Evolutionary conservation across 2,113 vertebrate genomes (phyloP).

Genomic region (Nesogale talazaci): DNA sequence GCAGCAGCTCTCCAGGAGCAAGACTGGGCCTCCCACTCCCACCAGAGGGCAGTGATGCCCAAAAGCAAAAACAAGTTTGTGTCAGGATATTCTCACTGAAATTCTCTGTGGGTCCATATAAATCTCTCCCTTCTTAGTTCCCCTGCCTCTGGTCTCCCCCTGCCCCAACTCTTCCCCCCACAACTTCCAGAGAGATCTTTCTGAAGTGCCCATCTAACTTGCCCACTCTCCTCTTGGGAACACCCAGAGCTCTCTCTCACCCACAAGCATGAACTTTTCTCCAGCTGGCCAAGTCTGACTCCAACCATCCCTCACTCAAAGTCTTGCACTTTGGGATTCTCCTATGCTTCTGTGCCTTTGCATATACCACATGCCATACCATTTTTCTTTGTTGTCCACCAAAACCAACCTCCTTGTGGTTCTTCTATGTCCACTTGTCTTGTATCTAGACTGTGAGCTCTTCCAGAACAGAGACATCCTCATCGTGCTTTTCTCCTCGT

Average conservation of each 20-base stretch:
- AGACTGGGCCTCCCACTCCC: too few relatives aligned
- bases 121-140: neutral
- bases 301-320: neutral
- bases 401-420: neutral
- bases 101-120: neutral
- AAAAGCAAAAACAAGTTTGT: neutral
- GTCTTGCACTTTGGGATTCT: neutral
- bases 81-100: neutral
- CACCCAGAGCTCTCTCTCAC: neutral
- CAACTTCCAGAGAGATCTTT: neutral
- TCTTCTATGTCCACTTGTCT: conserved; percentile 3
- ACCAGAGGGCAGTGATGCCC: too few relatives aligned
- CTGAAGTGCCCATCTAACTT: neutral
- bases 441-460: neutral
- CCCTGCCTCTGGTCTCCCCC: neutral
- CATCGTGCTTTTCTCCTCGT: neutral
- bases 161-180: neutral
- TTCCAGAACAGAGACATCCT: neutral
- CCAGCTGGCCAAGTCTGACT: neutral
- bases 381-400: neutral
- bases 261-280: neutral
- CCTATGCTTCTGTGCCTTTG: neutral
- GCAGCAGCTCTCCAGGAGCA: too few relatives aligned
- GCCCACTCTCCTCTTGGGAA: neutral
- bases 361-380: neutral